These are phyloP conservation scores for Oxyscelio sp. DNA, from an alignment of 2,888 invertebrate species.

Conservation along the genomic window DNA sequence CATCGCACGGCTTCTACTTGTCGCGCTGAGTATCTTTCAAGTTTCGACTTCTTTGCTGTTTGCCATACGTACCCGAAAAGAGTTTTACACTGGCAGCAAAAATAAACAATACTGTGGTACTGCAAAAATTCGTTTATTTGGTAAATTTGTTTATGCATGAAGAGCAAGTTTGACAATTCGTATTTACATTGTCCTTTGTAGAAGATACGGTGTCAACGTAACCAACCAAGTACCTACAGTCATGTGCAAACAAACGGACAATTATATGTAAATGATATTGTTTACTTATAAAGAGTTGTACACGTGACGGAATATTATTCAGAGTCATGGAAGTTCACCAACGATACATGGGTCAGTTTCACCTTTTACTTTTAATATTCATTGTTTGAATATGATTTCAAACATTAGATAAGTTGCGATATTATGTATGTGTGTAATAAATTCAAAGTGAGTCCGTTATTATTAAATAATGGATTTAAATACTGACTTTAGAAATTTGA, in stretches of 20 bases:
- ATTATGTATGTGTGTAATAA: constrained; percentile 21
- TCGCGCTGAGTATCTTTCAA: constrained; percentile 30
- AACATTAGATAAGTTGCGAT: constrained; percentile 12
- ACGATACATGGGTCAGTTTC: too few species aligned
- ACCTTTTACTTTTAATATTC: too few species aligned
- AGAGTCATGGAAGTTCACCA: too few species aligned
- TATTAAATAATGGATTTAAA: constrained; percentile 35
- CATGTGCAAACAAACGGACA: constrained; percentile 24
- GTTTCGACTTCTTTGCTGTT: constrained; percentile 36
- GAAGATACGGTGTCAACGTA: constrained; percentile 26
- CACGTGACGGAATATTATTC: not conserved
- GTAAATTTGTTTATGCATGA: constrained; percentile 43
- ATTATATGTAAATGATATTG: constrained; percentile 15
- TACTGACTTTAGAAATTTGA: constrained; percentile 54
- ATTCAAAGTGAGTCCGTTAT: constrained; percentile 34
- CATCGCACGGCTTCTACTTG: constrained; percentile 43
- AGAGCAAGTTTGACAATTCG: constrained; percentile 53
- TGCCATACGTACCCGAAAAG: not conserved
- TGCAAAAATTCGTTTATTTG: constrained; percentile 51
- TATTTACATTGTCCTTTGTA: constrained; percentile 48
- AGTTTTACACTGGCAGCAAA: not conserved
- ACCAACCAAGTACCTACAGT: constrained; percentile 40
- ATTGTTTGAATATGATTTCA: constrained; percentile 23
- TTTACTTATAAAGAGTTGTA: not conserved
- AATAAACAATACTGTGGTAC: constrained; percentile 23